Evolutionary conservation across 2,113 vertebrate species (phyloP), one percentile per base, ranked within the genome.

Genomic region (Labeo rohita): DNA sequence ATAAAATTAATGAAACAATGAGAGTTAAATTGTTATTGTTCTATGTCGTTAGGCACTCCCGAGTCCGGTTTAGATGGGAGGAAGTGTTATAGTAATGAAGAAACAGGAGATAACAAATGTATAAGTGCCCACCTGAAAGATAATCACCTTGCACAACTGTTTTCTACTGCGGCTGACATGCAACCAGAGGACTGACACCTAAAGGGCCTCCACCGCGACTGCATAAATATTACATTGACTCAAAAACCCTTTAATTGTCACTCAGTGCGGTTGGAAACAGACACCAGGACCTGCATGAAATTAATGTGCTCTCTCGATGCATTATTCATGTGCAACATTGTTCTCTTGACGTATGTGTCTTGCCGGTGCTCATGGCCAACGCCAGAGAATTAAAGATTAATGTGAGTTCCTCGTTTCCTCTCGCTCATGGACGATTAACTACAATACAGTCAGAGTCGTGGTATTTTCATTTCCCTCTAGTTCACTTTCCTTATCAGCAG

Each of bases 181-280:
- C 16, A 81, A 66, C 61, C 15, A 66, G 61, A 81, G 43, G 79
- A 66, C 79, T 81, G 79, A 78, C 52, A 63, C 13, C 18, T 13
- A 70, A 36, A 86, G 54, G 66, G 47, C 74, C 66, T 79, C 74
- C 73, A 84, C 49, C 78, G 49, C 21, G 45, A 63, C 77, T 28
- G 43, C 47, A 85, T 85, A 34, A 85, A 88, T 88, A 88, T 85
- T 88, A 49, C 39, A 85, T 70, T 23, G 68, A 34, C 74, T 85
- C 49, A 18, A 79, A 82, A 52, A 13, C 49, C 11, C 18, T 88
- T 88, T 83, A 83, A 83, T 85, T 87, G 84, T 79, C 65, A 82
- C 63, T 85, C 83, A 66, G 73, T 85, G 39, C 73, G n/a, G 70
- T 45, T 68, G 73, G 74, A 88, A 76, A 83, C 65, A 83, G 79